These are phyloP conservation scores for Shinisaurus crocodilurus DNA, from an alignment of 2,113 vertebrate genomes.

Conservation along the genomic window DNA sequence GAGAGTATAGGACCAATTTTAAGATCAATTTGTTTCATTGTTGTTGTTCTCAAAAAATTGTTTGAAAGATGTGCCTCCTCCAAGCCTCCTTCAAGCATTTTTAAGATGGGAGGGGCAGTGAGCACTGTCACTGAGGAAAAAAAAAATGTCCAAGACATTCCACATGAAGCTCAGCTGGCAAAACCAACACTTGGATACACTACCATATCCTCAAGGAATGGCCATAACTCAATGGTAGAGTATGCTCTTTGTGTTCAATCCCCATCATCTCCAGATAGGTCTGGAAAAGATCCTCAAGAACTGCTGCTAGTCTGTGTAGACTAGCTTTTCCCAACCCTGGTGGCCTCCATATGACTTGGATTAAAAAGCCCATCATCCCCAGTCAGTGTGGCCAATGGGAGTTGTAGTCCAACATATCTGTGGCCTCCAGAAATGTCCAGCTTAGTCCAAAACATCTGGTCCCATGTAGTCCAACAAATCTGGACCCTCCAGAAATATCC, in stretches of 20 bases:
- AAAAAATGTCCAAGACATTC: background rate
- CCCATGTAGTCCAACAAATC: no score
- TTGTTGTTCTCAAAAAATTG: background rate
- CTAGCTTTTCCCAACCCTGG: no score
- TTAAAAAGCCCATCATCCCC: no score
- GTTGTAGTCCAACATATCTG: no score
- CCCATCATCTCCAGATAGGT: background rate
- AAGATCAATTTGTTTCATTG: background rate
- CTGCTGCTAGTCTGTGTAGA: no score
- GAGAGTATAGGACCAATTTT: background rate
- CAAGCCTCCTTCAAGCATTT: background rate
- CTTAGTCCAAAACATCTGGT: no score
- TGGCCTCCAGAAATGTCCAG: no score
- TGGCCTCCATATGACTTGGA: no score
- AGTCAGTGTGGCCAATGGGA: no score
- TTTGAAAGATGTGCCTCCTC: background rate
- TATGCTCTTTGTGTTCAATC: background rate
- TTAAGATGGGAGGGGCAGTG: background rate
- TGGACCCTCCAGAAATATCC: no score
- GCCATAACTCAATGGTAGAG: background rate
- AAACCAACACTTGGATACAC: background rate
- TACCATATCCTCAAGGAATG: background rate
- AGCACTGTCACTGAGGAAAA: background rate
- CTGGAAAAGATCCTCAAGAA: background rate
- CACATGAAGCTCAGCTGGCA: background rate